Evolutionary conservation across 2,888 invertebrate genomes (phyloP).

Genomic region (Urechis unicinctus): DNA sequence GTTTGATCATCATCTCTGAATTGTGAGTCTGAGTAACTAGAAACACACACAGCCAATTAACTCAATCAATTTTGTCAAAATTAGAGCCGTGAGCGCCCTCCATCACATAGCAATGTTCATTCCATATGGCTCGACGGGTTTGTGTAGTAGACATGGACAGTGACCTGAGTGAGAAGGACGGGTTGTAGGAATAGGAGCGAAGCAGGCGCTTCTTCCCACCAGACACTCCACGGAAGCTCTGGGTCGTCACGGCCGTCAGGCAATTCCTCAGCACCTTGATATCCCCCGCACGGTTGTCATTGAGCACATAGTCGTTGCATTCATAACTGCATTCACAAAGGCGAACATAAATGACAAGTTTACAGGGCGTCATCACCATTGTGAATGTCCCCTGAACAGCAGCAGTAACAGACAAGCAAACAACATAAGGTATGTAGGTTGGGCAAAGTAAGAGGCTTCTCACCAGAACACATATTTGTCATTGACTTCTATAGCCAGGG

Average conservation of each 20-base stretch:
- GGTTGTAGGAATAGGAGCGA: constrained; percentile 29
- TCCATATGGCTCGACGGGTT: too few species aligned
- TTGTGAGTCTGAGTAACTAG: not conserved
- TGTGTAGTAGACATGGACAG: too few species aligned
- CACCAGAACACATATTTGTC: constrained; percentile 48
- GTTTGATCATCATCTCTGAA: constrained; percentile 10
- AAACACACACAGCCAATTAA: not conserved
- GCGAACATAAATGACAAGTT: too few species aligned
- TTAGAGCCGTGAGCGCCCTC: too few species aligned
- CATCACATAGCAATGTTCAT: too few species aligned
- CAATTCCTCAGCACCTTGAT: constrained; percentile 39
- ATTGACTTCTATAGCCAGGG: constrained; percentile 45
- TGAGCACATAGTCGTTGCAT: constrained; percentile 47
- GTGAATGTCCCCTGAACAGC: too few species aligned
- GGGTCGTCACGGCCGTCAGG: constrained; percentile 40
- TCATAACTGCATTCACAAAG: constrained; percentile 37
- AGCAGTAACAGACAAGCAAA: too few species aligned
- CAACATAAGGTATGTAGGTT: too few species aligned
- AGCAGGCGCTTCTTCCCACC: constrained; percentile 30
- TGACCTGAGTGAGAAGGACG: constrained; percentile 12
- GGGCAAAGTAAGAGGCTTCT: too few species aligned
- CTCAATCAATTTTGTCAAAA: not conserved
- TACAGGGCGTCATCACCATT: too few species aligned
- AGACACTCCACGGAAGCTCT: constrained; percentile 34
- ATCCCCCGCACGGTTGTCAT: constrained; percentile 46